Conservation (phyloP, 2,888 invertebrate genomes). For the Nymphalis urticae region DNA sequence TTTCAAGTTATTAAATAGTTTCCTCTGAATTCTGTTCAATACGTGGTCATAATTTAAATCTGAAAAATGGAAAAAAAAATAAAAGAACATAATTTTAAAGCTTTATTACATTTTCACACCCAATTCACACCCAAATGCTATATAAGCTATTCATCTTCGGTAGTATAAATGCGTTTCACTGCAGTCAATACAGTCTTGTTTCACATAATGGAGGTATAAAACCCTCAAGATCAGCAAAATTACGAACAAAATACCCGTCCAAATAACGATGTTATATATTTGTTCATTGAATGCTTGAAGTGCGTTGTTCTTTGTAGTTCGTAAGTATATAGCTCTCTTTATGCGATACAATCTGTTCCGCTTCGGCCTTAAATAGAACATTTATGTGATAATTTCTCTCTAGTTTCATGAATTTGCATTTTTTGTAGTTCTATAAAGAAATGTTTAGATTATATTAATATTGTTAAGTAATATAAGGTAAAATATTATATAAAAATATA, state of each 20-base stretch:
- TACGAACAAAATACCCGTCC: conserved; percentile 43
- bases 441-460: neutral
- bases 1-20: too few relatives aligned
- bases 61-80: too few relatives aligned
- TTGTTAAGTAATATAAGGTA: too few relatives aligned
- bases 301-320: conserved; percentile 24
- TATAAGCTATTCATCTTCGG: neutral
- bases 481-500: too few relatives aligned
- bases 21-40: too few relatives aligned
- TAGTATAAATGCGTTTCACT: conserved; percentile 7
- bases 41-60: too few relatives aligned
- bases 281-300: conserved; percentile 26
- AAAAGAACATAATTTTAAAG: too few relatives aligned
- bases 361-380: conserved; percentile 41
- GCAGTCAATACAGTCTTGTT: conserved; percentile 20
- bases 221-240: conserved; percentile 41
- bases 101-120: too few relatives aligned
- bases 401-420: conserved; percentile 1
- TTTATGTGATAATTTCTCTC: conserved; percentile 29
- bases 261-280: conserved; percentile 39
- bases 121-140: neutral
- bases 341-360: conserved; percentile 41
- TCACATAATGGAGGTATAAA: conserved; percentile 43
- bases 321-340: conserved; percentile 44
- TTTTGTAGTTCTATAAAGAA: neutral